Evolutionary conservation across 2,797 vertebrate genomes (phyloP).

Genomic region (Crenichthys baileyi): DNA sequence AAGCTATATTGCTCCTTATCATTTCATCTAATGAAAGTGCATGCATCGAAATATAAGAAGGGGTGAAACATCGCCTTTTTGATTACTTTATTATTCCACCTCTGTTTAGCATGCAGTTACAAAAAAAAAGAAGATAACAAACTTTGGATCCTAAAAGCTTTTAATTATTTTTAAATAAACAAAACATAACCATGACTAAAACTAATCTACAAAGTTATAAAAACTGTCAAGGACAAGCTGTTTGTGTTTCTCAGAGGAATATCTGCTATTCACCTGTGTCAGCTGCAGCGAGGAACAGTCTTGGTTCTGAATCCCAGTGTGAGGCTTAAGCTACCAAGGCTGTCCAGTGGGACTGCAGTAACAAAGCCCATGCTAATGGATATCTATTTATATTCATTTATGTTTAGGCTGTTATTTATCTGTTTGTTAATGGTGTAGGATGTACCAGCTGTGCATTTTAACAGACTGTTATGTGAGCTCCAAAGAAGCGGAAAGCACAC

Average conservation of each 20-base stretch:
- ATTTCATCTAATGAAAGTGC: conserved; percentile 39
- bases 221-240: conserved; percentile 37
- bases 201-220: conserved; percentile 1
- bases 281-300: conserved; percentile 26
- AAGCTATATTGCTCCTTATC: conserved; percentile 55
- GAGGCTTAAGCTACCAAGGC: conserved; percentile 54
- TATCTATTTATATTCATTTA: conserved; percentile 68
- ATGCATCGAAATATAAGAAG: conserved; percentile 23
- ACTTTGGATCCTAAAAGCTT: conserved; percentile 7
- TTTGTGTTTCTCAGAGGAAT: conserved; percentile 47
- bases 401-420: conserved; percentile 56
- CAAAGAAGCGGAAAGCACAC: conserved; percentile 45
- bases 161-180: conserved; percentile 13
- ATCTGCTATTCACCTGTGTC: conserved; percentile 41
- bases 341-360: conserved; percentile 49
- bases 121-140: background rate
- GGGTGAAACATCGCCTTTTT: conserved; percentile 21
- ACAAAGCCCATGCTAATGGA: conserved; percentile 71
- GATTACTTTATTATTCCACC: conserved; percentile 7
- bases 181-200: conserved; percentile 3
- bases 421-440: conserved; percentile 48
- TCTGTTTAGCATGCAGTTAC: conserved; percentile 6
- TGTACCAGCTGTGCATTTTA: conserved; percentile 51
- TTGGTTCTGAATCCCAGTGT: conserved; percentile 28
- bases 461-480: conserved; percentile 22